Evolutionary conservation across 2,113 vertebrate genomes (phyloP), one percentile per base, ranked within the genome.

Genomic region (Mobula birostris): DNA sequence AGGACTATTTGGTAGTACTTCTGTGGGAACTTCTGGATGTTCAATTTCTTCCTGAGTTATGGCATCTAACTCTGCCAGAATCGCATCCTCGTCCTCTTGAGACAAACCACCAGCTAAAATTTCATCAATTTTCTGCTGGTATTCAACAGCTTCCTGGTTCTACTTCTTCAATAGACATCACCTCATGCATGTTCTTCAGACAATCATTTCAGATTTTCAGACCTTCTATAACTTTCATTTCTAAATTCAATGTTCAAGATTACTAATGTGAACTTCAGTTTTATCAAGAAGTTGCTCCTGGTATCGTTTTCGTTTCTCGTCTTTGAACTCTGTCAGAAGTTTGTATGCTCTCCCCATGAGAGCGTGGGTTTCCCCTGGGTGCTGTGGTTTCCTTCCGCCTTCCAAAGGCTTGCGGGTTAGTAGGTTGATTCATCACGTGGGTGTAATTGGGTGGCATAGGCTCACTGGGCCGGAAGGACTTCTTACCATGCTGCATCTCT

Each of bases 121-220:
- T 94, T 99, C 98, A 0, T 99, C 98, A 40, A 99, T 99, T 99
- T 99, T 98, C 98, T 99, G 96, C 95, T 99, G 99, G 96, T 99
- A 99, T 94, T 99, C 98, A 56, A 99, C 97, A 0, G 98, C 96
- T 0, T 99, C 99, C 70, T 99, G 98, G 96, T 91, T 99, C 99
- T n/a, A 99, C 99, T 2, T 99, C 99, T 94, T 99, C 98, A 61
- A 99, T 96, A 7, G 99, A 99, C 98, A 99, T 98, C 32, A 99
- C 99, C 98, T 99, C 98, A 17, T 99, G 99, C 99, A 99, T 99
- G 95, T 98, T 99, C 95, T 98, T 98, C 95, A 99, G 97, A 95
- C 99, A 99, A 1, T 98, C 98, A 0, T 99, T 99, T 94, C 99
- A 99, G 0, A 98, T 95, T 95, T 98, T 98, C 94, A 99, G 94